These are phyloP conservation scores for Montipora foliosa DNA, from an alignment of 64 coral and sea anemone genomes.

Conservation along the genomic window DNA sequence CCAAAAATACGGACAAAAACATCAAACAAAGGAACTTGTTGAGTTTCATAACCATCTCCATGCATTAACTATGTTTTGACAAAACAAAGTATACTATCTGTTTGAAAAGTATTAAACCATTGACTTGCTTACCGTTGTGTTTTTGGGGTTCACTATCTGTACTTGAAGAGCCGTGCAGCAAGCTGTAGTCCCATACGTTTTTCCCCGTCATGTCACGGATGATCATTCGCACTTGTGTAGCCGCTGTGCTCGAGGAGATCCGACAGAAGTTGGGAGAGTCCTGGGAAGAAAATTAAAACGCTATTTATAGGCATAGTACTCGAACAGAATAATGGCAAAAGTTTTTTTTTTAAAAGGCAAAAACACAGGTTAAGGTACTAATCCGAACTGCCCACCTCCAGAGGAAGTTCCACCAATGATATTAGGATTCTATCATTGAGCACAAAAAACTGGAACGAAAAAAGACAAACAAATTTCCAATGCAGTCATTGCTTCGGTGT, in stretches of 20 bases:
- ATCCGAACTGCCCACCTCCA: constrained; percentile 72
- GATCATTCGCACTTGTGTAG: constrained; percentile 86
- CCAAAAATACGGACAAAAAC: no score
- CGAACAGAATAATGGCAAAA: neutral
- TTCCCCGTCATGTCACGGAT: constrained; percentile 93
- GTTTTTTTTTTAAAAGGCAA: neutral
- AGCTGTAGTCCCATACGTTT: constrained; percentile 86
- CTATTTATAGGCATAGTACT: neutral
- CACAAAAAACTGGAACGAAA: constrained; percentile 81
- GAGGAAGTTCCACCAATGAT: constrained; percentile 87
- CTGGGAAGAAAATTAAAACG: neutral
- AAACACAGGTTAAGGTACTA: neutral
- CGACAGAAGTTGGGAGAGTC: constrained; percentile 1
- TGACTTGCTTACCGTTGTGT: constrained; percentile 26
- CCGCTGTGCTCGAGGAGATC: constrained; percentile 60
- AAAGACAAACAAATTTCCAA: neutral
- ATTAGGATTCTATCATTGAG: constrained; percentile 87
- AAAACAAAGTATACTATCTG: no score
- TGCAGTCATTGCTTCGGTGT: neutral
- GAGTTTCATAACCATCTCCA: no score
- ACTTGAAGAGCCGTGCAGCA: constrained; percentile 59
- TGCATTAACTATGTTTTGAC: no score
- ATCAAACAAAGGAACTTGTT: no score
- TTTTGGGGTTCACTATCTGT: constrained; percentile 10
- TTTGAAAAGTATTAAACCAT: no score